Evolutionary conservation across 2,888 invertebrate genomes (phyloP), one percentile per base, ranked within the genome.

Genomic region (Drosophila pseudotakahashii): DNA sequence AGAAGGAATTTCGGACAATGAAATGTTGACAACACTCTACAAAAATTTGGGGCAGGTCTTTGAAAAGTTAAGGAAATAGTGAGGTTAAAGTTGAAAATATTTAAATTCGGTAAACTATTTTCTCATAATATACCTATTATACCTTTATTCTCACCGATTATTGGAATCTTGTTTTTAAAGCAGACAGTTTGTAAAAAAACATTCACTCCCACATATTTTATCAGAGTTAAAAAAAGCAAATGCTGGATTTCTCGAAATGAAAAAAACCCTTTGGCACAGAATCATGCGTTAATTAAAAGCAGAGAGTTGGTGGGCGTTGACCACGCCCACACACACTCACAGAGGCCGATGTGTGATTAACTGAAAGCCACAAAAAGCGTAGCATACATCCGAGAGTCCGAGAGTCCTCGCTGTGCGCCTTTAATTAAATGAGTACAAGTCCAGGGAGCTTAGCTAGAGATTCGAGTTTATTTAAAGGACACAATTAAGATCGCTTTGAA

Each of bases 221-320:
- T 16, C 16, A 16, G 39, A 16, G 16, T 41, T 41, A 41, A 41
- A 10, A 16, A 16, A 16, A 41, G 34, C 3, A 34, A 10, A 16
- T 10, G 10, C 16, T 16, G 16, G 1, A 3, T 41, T 16, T 10
- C 10, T 41, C 41, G 41, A 14, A 41, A 10, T 9, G 16, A 16
- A 16, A 41, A 16, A 7, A 41, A 41, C 41, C 41, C 41, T 41
- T 41, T 41, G 16, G 41, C 41, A 16, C 14, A 16, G 41, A 41
- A 16, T 41, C 41, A 16, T 41, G 14, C 41, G 16, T 41, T 41
- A 73, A 88, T 85, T 79, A 79, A 74, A 76, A 69, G 73, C 58
- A 16, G 54, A 37, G 51, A 58, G 45, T 58, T 71, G 26, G 36
- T 61, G 61, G 32, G 39, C 60, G 59, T 23, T 51, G 45, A 30